phyloP scores from a whole-genome alignment of 2,797 vertebrate species.

The Thamnophis elegans region DNA sequence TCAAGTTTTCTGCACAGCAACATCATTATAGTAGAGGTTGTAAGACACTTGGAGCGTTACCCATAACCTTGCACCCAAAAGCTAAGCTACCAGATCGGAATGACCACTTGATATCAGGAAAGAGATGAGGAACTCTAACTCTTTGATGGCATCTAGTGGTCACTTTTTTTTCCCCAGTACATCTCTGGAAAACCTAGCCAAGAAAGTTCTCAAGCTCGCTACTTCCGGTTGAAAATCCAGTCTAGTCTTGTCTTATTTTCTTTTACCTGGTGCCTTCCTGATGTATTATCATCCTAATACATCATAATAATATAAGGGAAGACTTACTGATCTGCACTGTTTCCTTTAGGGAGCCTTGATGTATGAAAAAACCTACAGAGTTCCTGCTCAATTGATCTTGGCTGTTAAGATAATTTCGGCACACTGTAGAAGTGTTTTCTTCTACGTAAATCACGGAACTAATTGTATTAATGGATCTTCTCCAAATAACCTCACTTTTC shows the following conservation, averaged over 20 bases:
- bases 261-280: background rate
- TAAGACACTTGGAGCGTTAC: background rate
- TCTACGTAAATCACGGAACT: background rate
- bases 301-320: background rate
- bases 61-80: background rate
- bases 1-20: background rate
- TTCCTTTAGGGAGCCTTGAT: background rate
- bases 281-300: background rate
- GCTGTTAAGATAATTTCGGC: background rate
- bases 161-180: background rate
- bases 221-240: background rate
- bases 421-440: background rate
- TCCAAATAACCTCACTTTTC: background rate
- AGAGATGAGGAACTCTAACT: background rate
- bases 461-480: slow-evolving; percentile 11
- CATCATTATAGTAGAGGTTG: background rate
- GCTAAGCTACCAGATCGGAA: background rate
- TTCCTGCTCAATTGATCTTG: background rate
- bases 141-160: background rate
- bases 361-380: background rate
- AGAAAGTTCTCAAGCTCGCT: background rate
- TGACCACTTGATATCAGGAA: background rate
- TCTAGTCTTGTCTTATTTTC: background rate
- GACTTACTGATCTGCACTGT: background rate
- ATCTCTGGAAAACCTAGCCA: background rate